Percentiles rank a stretch among this genome's conserved stretches.
Conservation (phyloP, 1,140 invertebrate species). For the Nymphalis io region DNA sequence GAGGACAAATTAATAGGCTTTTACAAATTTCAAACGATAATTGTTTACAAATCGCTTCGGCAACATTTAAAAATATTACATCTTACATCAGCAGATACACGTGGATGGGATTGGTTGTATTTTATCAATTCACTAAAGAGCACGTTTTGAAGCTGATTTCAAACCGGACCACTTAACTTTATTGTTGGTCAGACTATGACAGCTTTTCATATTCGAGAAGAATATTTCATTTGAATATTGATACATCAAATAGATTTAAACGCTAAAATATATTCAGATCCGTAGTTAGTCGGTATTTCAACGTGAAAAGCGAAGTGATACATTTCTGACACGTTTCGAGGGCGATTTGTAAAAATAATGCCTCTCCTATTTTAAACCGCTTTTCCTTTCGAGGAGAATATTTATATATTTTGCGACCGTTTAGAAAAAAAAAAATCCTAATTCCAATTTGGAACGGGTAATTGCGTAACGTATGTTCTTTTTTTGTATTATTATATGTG, state of each 20-base stretch:
- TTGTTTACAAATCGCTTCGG: neutral
- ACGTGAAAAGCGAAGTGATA: conserved; percentile 49
- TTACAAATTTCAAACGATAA: neutral
- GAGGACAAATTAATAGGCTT: neutral
- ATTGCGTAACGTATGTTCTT: neutral
- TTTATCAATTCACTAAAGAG: conserved; percentile 9
- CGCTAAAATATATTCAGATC: conserved; percentile 47
- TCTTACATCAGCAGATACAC: neutral
- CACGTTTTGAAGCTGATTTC: conserved; percentile 7
- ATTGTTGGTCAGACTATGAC: conserved; percentile 30
- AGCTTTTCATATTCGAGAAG: conserved; percentile 31
- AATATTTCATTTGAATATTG: conserved; percentile 34
- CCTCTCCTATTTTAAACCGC: conserved; percentile 41
- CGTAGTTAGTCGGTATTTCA: conserved; percentile 48
- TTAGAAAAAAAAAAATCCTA: conserved; percentile 48
- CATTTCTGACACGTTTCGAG: conserved; percentile 50
- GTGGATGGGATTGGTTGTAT: neutral
- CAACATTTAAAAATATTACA: conserved; percentile 3
- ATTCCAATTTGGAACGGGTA: conserved; percentile 39
- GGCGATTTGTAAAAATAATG: conserved; percentile 54
- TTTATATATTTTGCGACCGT: conserved; percentile 47
- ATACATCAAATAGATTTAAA: conserved; percentile 48
- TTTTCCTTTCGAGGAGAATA: conserved; percentile 41
- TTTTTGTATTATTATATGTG: neutral
- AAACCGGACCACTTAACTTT: conserved; percentile 16